Base-by-base conservation (phyloP, 2,113 vertebrate genomes). In the Pampusana beccarii region DNA sequence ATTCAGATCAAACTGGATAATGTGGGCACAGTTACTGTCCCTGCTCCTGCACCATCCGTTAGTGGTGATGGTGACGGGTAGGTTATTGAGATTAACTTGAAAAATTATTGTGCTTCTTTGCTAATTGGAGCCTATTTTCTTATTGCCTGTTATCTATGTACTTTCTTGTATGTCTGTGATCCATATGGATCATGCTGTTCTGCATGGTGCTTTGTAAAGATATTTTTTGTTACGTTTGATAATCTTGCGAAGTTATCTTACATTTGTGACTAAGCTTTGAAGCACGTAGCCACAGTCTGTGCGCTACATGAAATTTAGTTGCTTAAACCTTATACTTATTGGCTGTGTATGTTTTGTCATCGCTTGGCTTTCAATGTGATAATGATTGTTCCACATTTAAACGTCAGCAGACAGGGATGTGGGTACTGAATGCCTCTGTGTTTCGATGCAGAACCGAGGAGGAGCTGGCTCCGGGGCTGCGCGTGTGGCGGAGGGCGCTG, bases 1-100 rank as follows among this genome's bases (percentile, higher is more conserved):
- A 99, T 99, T 99, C 99, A 99, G 99, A 99, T 99, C 99, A 99
- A 99, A 99, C 99, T 99, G 99, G 99, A 99, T 99, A 99, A 99
- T 99, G 99, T 99, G 99, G 99, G 99, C 99, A 99, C 99, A 98
- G 99, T 99, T 99, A 99, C 99, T 99, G 99, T 99, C 98, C 99
- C 99, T 98, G 99, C 99, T 98, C 99, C 99, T 99, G 99, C 99
- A 99, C 99, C 99, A 99, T 99, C 99, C 98, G 97, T 99, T 99
- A 99, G 99, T 99, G 99, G 99, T 99, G 99, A 99, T 99, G 99
- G 99, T 99, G 99, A 99, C 99, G 99, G 99, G 99, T 99, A 99
- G 99, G 99, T 99, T 99, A 99, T 99, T 98, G 99, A 99, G 98
- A 99, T 98, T 99, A 98, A 98, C 98, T 98, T 98, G 98, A 98